Percentiles rank a stretch among this genome's conserved stretches.
These are phyloP conservation scores for Gonocerus acuteangulatus DNA, from an alignment of 2,888 invertebrate genomes.

Conservation along the genomic window DNA sequence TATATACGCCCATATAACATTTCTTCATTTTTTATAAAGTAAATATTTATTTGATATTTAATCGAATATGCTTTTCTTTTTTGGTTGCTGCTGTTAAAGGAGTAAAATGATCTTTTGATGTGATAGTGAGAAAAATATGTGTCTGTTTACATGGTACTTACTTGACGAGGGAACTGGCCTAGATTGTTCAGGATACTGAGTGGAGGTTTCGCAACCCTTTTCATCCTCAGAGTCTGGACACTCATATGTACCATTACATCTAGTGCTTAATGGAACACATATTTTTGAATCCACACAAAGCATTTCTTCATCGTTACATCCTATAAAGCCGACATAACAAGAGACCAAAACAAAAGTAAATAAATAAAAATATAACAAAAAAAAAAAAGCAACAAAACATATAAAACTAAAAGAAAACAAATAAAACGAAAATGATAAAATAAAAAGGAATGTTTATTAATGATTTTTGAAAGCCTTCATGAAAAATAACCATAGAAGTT, in stretches of 20 bases:
- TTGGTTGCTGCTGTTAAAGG: no score
- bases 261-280: background rate
- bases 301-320: slow-evolving; percentile 7
- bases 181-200: background rate
- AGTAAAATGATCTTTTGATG: no score
- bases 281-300: background rate
- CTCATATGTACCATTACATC: background rate
- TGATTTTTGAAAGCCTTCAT: no score
- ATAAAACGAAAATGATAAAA: background rate
- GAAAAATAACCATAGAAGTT: no score
- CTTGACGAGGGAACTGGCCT: no score
- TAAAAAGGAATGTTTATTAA: background rate
- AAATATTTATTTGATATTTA: no score
- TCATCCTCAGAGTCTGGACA: slow-evolving; percentile 13
- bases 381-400: background rate
- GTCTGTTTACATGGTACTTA: no score
- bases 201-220: background rate
- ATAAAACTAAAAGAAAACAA: background rate
- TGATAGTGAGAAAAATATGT: no score
- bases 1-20: no score
- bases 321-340: slow-evolving; percentile 5
- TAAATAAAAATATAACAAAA: no score
- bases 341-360: background rate
- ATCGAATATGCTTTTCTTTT: no score
- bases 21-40: no score